These are phyloP conservation scores for Cyrtonyx montezumae DNA, from an alignment of 2,113 vertebrate species.

Conservation along the genomic window DNA sequence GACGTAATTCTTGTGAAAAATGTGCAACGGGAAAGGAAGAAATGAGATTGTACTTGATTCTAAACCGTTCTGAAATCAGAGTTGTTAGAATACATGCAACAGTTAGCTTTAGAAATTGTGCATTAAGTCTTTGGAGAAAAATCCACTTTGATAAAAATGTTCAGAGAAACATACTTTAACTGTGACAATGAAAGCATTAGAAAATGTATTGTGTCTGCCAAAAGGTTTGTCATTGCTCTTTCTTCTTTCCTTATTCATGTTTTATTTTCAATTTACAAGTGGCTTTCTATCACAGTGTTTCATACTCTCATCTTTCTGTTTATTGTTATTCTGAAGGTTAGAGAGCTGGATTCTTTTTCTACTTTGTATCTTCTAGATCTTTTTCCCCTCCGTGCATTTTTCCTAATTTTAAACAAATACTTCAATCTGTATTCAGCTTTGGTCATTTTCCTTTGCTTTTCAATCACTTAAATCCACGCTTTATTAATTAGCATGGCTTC, in stretches of 20 bases:
- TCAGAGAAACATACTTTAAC: neutral
- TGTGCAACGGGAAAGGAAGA: rapidly evolving
- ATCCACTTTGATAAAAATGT: neutral
- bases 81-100: neutral
- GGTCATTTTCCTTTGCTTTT: neutral
- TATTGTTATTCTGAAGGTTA: neutral
- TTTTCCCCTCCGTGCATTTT: neutral
- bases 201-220: neutral
- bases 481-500: neutral
- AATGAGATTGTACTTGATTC: neutral
- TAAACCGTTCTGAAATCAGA: neutral
- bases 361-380: neutral
- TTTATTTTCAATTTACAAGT: neutral
- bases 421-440: neutral
- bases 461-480: neutral
- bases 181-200: neutral
- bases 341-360: neutral
- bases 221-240: neutral
- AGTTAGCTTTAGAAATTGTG: neutral
- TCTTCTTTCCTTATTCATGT: neutral
- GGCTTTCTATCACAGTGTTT: neutral
- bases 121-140: neutral
- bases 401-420: neutral
- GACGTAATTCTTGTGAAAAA: neutral
- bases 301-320: neutral